Conservation (phyloP, 2,888 invertebrate species). For the Catocala fraxini region DNA sequence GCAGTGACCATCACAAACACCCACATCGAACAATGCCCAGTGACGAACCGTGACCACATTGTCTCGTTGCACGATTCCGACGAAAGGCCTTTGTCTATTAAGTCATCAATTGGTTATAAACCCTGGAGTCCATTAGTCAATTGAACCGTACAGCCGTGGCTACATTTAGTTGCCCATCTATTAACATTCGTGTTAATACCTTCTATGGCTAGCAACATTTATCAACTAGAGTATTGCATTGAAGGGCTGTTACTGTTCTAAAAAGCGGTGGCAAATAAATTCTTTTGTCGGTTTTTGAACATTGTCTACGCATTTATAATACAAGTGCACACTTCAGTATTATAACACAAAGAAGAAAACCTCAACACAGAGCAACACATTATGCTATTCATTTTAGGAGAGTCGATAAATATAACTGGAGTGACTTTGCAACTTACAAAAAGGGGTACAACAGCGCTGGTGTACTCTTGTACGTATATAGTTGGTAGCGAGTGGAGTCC, state of each 20-base stretch:
- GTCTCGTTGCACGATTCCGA: slow-evolving; percentile 23
- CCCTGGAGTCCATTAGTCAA: slow-evolving; percentile 16
- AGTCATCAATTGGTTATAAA: slow-evolving; percentile 23
- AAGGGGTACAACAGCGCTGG: slow-evolving; percentile 56
- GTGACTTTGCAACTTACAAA: slow-evolving; percentile 65
- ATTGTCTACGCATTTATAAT: slow-evolving; percentile 11
- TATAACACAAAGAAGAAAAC: slow-evolving; percentile 27
- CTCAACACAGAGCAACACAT: slow-evolving; percentile 30
- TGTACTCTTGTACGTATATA: slow-evolving; percentile 42
- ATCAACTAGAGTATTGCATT: slow-evolving; percentile 3
- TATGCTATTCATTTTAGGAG: slow-evolving; percentile 50
- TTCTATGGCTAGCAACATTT: slow-evolving; percentile 5
- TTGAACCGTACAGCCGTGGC: slow-evolving; percentile 5
- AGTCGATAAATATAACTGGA: slow-evolving; percentile 62
- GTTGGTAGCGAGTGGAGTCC: slow-evolving; percentile 61
- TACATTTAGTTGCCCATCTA: slow-evolving; percentile 14
- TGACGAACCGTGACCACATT: slow-evolving; percentile 33
- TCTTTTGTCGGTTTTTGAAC: neutral
- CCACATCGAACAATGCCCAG: slow-evolving; percentile 28
- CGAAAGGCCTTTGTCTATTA: slow-evolving; percentile 28
- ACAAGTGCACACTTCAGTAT: slow-evolving; percentile 11
- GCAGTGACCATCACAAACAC: slow-evolving; percentile 11
- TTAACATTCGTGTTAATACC: slow-evolving; percentile 23
- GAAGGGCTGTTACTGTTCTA: neutral
- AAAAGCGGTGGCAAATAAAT: slow-evolving; percentile 3